Conservation (phyloP, 2,113 vertebrate genomes). For the Festucalex cinctus region DNA sequence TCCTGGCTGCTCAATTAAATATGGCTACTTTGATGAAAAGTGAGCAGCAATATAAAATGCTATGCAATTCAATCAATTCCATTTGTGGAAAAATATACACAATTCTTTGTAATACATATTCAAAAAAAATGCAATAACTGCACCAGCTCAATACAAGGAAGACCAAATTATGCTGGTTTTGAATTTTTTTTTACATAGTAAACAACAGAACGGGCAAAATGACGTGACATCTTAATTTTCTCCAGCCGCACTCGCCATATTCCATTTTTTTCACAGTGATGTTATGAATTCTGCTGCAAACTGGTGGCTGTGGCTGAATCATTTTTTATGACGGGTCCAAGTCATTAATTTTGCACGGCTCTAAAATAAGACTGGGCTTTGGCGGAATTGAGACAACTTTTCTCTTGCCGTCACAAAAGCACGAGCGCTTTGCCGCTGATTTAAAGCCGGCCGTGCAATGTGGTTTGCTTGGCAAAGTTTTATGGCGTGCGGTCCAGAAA, state of each 20-base stretch:
- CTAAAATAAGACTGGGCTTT: conserved; percentile 13
- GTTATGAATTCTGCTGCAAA: conserved; percentile 19
- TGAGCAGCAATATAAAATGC: too few relatives aligned
- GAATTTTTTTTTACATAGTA: conserved; percentile 33
- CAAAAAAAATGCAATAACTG: too few relatives aligned
- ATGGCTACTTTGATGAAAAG: too few relatives aligned
- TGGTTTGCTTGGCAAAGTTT: conserved; percentile 1
- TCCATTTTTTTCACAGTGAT: conserved; percentile 15
- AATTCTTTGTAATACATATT: too few relatives aligned
- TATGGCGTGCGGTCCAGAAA: neutral
- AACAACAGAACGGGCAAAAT: conserved; percentile 14
- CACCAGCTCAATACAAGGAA: neutral
- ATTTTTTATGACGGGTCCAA: conserved; percentile 16
- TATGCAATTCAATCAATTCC: too few relatives aligned
- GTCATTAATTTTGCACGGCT: conserved; percentile 29
- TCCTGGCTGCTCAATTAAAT: too few relatives aligned
- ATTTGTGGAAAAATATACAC: too few relatives aligned
- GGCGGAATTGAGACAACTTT: conserved; percentile 11
- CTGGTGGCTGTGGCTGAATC: conserved; percentile 5
- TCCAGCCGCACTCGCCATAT: neutral
- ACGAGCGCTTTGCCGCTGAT: conserved; percentile 1
- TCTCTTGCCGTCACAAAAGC: conserved; percentile 17
- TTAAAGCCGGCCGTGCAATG: conserved; percentile 8
- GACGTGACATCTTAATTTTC: conserved; percentile 20
- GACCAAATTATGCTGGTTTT: conserved; percentile 3